Evolutionary conservation across 2,113 vertebrate genomes (phyloP), one percentile per base, ranked within the genome.

Genomic region (Rhizomys pruinosus): DNA sequence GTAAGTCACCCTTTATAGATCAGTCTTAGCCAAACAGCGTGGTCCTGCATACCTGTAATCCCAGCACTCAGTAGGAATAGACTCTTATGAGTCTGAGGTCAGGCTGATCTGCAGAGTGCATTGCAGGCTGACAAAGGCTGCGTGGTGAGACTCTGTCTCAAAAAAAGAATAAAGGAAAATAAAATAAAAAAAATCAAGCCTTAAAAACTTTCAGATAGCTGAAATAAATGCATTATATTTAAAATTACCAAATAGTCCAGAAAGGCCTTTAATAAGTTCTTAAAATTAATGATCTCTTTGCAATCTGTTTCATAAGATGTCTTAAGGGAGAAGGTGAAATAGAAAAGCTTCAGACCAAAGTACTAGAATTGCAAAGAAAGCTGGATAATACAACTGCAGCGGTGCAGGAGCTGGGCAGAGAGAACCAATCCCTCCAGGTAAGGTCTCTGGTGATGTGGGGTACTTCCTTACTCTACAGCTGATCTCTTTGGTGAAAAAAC

Each of bases 401-500:
- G 59, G 99, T 99, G 98, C 99, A 99, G 97, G 99, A 99, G 92
- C 99, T 99, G 61, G 99, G 99, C 94, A 96, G 99, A 92, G 99
- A 99, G 97, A 99, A 99, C 96, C 99, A 99, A 95, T 99, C 99
- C 2, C 98, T 99, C 32, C 99, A 99, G 98, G 99, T 99, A 95
- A 72, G 90, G 92, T 81, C 37, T 17, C 66, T 92, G 79, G 29
- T 23, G 55, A 12, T 2, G 34, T 1, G 17, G 55, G 22, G 27
- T 19, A 16, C 39, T 6, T 17, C 29, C 57, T 57, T 39, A 44
- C 17, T 42, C n/a, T 57, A 55, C 68, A 77, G 3, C 32, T 42
- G 57, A n/a, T 63, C 73, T 86, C n/a, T 72, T 42, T 22, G 10
- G 42, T 68, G 64, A 52, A 93, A 90, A 89, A 32, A 27, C 44